Evolutionary conservation across 2,888 invertebrate genomes (phyloP), one percentile per base, ranked within the genome.

Genomic region (Odontocerum albicorne): DNA sequence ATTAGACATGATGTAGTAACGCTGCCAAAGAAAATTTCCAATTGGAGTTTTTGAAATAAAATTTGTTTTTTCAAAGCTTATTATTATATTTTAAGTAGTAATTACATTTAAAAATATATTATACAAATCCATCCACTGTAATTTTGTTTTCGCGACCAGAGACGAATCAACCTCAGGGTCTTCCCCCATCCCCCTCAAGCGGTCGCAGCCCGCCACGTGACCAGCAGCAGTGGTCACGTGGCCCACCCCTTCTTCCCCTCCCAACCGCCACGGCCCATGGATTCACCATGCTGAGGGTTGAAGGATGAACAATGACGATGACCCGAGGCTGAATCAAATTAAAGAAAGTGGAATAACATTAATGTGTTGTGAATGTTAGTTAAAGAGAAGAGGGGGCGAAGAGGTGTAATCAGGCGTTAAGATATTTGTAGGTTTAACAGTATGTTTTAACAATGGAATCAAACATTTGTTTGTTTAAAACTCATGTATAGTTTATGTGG

Each of bases 201-300:
- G 15, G 32, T 42, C 20, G 19, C 13, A 13, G 42, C 21, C 19
- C 42, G 50, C 42, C 50, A 50, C 50, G 50, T 22, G 50, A 35
- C 50, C 50, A 17, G 17, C 50, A 43, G 21, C 15, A 31, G 20
- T 32, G 43, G 50, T 50, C 50, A 43, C 50, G 50, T 50, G 50
- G 21, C 49, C 27, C 16, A 20, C 43, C 49, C 43, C 22, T 20
- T 21, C 7, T 12, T 12, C 17, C 33, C 21, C 40, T 36, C 40
- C 13, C 39, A 10, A 16, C 2, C 20, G 15, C 43, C 16, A n/a
- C 16, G 33, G 45, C 19, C 27, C 4, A 27, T 27, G 27, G 27
- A 4, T 7, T 7, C 10, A 10, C 6, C 10, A 27, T 27, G 27
- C 6, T 7, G 10, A 10, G 27, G 27, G 27, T 27, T 27, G 27